Evolutionary conservation across 2,113 vertebrate genomes (phyloP), one percentile per base, ranked within the genome.

Genomic region (Fukomys damarensis): DNA sequence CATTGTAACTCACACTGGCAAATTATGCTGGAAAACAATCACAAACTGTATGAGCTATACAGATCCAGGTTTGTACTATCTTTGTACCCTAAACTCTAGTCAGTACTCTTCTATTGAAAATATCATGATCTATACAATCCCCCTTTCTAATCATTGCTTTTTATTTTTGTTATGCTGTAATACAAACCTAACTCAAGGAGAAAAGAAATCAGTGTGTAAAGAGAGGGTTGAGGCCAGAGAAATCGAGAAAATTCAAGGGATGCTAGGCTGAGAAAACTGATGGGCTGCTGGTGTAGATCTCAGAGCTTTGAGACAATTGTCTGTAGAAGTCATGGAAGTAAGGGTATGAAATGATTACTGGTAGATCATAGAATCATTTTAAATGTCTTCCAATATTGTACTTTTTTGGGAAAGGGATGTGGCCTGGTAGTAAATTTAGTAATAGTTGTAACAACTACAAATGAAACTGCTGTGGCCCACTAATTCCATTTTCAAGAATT

Each of bases 11-110:
- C 80, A 80, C 38, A 93, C 89, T 0, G 98, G 98, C 26, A 86
- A 98, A 32, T 54, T 99, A 0, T 59, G 26, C 77, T 99, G 99
- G 99, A 65, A 90, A 59, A 70, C 96, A 38, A 61, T 99, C 59
- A 97, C 98, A 56, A 95, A 97, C 59, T 95, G 96, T 1, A 11
- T 99, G 19, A 56, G 16, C 74, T 98, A 98, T 49, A 35, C 92
- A 41, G 95, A 97, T 41, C 87, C 98, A 98, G 99, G 99, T 99
- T 59, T 24, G 98, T 98, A 10, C 2, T 41, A 13, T 56, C 32
- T 59, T 28, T 52, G 56, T 19, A n/a, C 22, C 89, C 11, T 54
- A 26, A 28, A 30, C 16, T 24, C 56, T 11, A 2, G 1, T 65
- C 13, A 7, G 1, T n/a, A 19, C 38, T 61, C 2, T 35, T 30